Conservation (phyloP, 2,113 vertebrate species). For the Stigmatopora nigra region DNA sequence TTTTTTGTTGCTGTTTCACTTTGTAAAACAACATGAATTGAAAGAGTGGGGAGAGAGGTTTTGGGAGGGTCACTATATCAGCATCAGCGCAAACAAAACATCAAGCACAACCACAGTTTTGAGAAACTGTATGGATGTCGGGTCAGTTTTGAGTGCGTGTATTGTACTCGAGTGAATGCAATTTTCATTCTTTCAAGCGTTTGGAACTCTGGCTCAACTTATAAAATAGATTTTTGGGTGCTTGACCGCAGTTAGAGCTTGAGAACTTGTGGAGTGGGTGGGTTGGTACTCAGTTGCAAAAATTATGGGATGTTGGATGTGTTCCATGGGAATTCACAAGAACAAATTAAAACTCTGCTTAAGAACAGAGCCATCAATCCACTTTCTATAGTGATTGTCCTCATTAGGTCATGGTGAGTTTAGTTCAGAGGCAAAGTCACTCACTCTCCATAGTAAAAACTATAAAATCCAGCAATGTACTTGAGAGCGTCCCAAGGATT, state of each 20-base stretch:
- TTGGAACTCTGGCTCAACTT: conserved; percentile 31
- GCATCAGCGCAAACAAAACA: conserved; percentile 56
- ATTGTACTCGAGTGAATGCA: conserved; percentile 42
- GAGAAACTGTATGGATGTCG: conserved; percentile 46
- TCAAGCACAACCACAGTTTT: conserved; percentile 37
- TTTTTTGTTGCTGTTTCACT: conserved; percentile 68
- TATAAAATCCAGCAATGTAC: no score
- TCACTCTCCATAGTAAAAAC: neutral
- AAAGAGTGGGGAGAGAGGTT: conserved; percentile 27
- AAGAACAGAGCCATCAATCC: neutral
- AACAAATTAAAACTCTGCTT: neutral
- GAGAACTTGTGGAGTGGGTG: conserved; percentile 12
- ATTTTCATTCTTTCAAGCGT: conserved; percentile 26
- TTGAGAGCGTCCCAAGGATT: neutral
- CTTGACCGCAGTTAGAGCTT: conserved; percentile 34
- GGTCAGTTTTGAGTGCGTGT: conserved; percentile 39
- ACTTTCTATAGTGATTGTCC: neutral
- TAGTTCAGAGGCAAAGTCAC: neutral
- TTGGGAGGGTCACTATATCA: conserved; percentile 43
- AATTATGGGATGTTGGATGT: conserved; percentile 11
- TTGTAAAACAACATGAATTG: conserved; percentile 64
- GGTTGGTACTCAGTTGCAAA: neutral
- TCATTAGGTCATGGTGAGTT: neutral
- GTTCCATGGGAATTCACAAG: neutral
- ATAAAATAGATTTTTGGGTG: conserved; percentile 56